A percentile compares a stretch with the other conserved stretches of the same genome.
phyloP scores from a whole-genome alignment of 2,113 vertebrate species.

The Eurystomus gularis region DNA sequence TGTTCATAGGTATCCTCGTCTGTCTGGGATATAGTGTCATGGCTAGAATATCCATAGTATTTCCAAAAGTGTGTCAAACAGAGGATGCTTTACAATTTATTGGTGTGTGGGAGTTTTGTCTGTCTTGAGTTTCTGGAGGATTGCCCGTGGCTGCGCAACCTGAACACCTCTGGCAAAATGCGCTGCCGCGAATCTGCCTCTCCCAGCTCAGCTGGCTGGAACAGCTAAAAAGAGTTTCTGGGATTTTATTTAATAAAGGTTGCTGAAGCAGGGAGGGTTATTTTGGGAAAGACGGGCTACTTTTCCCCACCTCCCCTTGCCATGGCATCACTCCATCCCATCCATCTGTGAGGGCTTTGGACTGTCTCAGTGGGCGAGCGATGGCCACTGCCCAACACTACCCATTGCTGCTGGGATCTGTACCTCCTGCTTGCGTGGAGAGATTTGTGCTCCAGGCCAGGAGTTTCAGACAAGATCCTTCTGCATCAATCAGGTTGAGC shows the following conservation, averaged over 20 bases:
- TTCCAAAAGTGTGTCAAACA: not conserved
- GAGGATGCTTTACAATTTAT: not conserved
- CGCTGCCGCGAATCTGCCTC: not conserved
- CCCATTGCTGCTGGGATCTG: not conserved
- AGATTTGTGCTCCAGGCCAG: slow-evolving; percentile 2
- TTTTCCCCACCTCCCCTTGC: not conserved
- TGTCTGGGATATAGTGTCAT: not conserved
- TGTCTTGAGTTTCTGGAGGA: not conserved
- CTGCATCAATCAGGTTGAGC: not conserved
- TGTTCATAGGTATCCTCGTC: not conserved
- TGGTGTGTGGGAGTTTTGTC: not conserved
- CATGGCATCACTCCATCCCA: accelerated
- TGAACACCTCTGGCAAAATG: not conserved
- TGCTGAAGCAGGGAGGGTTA: not conserved
- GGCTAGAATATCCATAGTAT: not conserved
- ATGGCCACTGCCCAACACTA: accelerated
- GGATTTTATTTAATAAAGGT: not conserved
- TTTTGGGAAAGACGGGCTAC: not conserved
- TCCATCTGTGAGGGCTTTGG: not conserved
- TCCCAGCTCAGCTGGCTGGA: not conserved
- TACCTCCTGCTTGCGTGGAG: not conserved
- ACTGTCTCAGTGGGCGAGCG: not conserved
- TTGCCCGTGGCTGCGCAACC: not conserved
- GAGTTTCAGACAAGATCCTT: slow-evolving; percentile 19
- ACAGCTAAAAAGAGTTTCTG: not conserved